Conservation (phyloP, 1,140 invertebrate species). For the Dendrolimus kikuchii region DNA sequence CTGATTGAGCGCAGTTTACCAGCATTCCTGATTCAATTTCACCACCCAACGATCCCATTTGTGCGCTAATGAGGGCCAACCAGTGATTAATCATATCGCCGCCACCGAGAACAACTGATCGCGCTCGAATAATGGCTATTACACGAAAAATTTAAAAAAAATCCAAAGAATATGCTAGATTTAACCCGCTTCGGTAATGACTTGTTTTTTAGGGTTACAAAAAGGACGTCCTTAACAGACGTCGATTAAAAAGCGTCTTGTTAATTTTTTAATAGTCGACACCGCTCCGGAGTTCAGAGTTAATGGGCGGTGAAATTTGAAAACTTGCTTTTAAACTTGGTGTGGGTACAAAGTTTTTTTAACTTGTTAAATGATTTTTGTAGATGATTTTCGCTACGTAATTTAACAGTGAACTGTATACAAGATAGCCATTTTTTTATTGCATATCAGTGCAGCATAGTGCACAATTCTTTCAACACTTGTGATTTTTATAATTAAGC, state of each 20-base stretch:
- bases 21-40: constrained; percentile 63
- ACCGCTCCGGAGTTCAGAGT: constrained; percentile 25
- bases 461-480: no score
- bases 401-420: no score
- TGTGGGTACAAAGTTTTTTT: no score
- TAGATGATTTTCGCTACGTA: no score
- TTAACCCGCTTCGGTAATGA: constrained; percentile 66
- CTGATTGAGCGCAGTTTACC: constrained; percentile 39
- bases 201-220: constrained; percentile 69
- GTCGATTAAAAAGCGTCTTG: constrained; percentile 38
- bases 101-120: constrained; percentile 48
- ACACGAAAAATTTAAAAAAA: constrained; percentile 48
- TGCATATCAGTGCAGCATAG: no score
- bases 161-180: constrained; percentile 55
- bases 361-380: no score
- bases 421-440: no score
- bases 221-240: constrained; percentile 64
- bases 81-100: constrained; percentile 69
- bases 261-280: constrained; percentile 52
- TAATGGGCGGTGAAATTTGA: constrained; percentile 43
- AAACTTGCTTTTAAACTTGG: constrained; percentile 20
- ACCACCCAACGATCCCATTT: constrained; percentile 63
- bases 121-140: constrained; percentile 50
- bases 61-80: constrained; percentile 59
- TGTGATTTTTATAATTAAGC: no score